These are phyloP conservation scores for Scophthalmus maximus DNA, from an alignment of 2,113 vertebrate species.

Conservation along the genomic window DNA sequence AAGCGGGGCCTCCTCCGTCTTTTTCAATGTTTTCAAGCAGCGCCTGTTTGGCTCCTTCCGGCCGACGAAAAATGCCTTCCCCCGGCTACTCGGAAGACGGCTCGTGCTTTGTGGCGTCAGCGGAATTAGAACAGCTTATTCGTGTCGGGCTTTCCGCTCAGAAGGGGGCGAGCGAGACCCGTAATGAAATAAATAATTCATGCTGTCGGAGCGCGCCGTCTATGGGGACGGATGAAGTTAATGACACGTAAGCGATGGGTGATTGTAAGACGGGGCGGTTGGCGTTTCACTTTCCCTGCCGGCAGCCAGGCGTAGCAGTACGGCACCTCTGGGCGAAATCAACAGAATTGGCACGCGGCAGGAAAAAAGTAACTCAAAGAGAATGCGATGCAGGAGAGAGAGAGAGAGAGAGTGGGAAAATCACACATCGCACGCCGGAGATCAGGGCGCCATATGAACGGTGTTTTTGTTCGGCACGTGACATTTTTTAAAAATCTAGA, in stretches of 20 bases:
- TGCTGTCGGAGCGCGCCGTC: constrained; percentile 41
- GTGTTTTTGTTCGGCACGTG: no score
- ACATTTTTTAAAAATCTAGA: no score
- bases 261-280: constrained; percentile 8
- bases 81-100: background rate
- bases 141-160: background rate
- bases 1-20: constrained; percentile 69
- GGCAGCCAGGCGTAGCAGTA: constrained; percentile 5
- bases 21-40: constrained; percentile 80
- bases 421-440: background rate
- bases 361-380: constrained; percentile 22
- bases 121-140: constrained; percentile 34
- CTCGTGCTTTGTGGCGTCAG: constrained; percentile 26
- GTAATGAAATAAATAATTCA: constrained; percentile 61
- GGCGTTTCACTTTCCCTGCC: constrained; percentile 18
- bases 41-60: constrained; percentile 60
- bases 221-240: constrained; percentile 59
- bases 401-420: background rate
- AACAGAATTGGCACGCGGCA: constrained; percentile 9
- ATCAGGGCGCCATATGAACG: no score
- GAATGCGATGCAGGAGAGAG: no score
- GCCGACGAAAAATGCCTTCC: constrained; percentile 30
- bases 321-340: constrained; percentile 52
- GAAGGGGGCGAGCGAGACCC: constrained; percentile 10
- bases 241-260: constrained; percentile 53